Evolutionary conservation across 2,888 invertebrate genomes (phyloP).

Genomic region (Synergus itoensis): DNA sequence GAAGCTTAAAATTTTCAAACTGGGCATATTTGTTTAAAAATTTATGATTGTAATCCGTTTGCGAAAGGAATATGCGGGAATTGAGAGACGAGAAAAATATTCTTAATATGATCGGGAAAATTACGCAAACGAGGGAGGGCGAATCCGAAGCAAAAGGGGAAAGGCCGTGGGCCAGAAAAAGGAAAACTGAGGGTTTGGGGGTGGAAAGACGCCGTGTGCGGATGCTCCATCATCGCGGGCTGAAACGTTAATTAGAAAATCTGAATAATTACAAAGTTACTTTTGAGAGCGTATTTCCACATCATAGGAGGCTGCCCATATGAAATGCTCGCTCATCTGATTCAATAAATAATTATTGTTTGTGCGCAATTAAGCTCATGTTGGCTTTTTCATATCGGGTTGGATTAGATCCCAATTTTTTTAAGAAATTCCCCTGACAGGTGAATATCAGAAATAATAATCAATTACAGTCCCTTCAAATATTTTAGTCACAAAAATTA

Average conservation of each 20-base stretch:
- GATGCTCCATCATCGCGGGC: constrained; percentile 71
- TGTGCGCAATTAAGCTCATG: background rate
- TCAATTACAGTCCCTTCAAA: no score
- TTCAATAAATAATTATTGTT: background rate
- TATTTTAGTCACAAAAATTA: no score
- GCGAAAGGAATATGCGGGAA: background rate
- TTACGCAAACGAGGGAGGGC: constrained; percentile 21
- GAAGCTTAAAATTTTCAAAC: background rate
- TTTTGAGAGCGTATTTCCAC: constrained; percentile 63
- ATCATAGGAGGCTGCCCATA: constrained; percentile 48
- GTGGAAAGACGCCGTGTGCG: constrained; percentile 58
- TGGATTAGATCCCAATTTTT: no score
- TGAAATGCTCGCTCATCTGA: constrained; percentile 53
- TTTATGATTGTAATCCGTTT: background rate
- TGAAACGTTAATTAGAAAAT: constrained; percentile 76
- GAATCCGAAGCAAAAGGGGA: constrained; percentile 27
- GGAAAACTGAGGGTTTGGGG: constrained; percentile 55
- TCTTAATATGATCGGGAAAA: constrained; percentile 34
- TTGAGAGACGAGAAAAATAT: constrained; percentile 31
- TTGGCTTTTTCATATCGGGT: no score
- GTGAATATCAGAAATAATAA: no score
- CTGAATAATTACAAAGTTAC: constrained; percentile 76
- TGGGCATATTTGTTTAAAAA: background rate
- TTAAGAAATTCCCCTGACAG: no score
- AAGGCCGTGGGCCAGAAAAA: constrained; percentile 54